Percentiles rank a stretch among this genome's conserved stretches.
These are phyloP conservation scores for Coendou prehensilis DNA, from an alignment of 2,797 vertebrate species.

Conservation along the genomic window DNA sequence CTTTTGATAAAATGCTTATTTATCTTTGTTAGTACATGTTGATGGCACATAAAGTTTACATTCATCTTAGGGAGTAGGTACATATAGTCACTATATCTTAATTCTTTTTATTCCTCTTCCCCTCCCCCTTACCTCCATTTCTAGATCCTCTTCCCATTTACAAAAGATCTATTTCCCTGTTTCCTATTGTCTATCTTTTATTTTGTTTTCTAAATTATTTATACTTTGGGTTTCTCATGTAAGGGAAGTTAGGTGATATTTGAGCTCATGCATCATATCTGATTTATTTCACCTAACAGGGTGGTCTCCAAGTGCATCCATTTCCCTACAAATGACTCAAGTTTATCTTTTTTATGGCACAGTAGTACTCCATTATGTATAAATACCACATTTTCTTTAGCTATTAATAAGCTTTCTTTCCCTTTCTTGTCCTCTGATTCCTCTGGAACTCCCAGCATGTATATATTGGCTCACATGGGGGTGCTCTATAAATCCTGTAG, in stretches of 20 bases:
- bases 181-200: not conserved
- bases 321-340: not conserved
- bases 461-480: not conserved
- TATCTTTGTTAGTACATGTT: not conserved
- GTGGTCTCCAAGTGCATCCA: not conserved
- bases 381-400: not conserved
- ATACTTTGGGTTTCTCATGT: not conserved
- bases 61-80: not conserved
- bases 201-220: not conserved
- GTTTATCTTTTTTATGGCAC: not conserved
- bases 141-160: not conserved
- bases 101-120: not conserved
- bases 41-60: not conserved
- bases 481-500: not conserved
- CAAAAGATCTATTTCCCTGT: not conserved
- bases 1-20: not conserved
- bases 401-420: not conserved
- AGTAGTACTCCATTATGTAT: not conserved
- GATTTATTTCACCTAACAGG: not conserved
- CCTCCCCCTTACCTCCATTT: not conserved
- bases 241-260: not conserved
- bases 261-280: not conserved
- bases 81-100: not conserved
- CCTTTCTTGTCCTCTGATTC: not conserved
- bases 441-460: not conserved